phyloP scores from a whole-genome alignment of 2,113 vertebrate species.

The Dolichotis patagonum region DNA sequence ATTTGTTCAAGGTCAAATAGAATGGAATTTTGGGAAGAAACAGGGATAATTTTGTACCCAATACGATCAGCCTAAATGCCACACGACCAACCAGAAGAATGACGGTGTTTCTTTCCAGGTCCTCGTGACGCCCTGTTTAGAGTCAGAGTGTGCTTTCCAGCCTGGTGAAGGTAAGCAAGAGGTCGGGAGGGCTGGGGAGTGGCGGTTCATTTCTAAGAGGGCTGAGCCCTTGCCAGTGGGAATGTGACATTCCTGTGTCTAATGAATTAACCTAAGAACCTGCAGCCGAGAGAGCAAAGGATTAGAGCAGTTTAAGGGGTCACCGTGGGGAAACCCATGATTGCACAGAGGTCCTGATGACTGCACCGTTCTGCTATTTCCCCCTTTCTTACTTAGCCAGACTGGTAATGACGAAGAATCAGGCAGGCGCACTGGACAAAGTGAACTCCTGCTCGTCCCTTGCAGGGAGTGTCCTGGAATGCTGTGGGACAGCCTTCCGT shows the following conservation, averaged over 20 bases:
- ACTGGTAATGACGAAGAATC: neutral
- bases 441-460: neutral
- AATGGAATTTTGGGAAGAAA: constrained; percentile 9
- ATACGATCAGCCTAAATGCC: neutral
- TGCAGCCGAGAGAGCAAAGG: neutral
- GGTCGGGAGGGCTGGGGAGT: neutral
- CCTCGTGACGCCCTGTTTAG: neutral
- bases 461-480: constrained; percentile 29
- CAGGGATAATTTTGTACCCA: neutral
- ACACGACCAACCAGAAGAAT: neutral
- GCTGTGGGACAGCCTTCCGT: neutral
- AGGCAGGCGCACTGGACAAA: neutral
- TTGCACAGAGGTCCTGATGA: neutral
- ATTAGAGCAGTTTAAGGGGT: neutral
- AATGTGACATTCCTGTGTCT: neutral
- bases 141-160: neutral
- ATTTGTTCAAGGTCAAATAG: neutral
- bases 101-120: neutral
- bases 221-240: neutral
- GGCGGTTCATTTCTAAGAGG: neutral
- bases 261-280: neutral
- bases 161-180: neutral
- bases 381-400: neutral
- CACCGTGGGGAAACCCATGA: neutral
- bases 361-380: too few species aligned